Conservation (phyloP, 2,113 vertebrate genomes). For the Stercorarius parasiticus region DNA sequence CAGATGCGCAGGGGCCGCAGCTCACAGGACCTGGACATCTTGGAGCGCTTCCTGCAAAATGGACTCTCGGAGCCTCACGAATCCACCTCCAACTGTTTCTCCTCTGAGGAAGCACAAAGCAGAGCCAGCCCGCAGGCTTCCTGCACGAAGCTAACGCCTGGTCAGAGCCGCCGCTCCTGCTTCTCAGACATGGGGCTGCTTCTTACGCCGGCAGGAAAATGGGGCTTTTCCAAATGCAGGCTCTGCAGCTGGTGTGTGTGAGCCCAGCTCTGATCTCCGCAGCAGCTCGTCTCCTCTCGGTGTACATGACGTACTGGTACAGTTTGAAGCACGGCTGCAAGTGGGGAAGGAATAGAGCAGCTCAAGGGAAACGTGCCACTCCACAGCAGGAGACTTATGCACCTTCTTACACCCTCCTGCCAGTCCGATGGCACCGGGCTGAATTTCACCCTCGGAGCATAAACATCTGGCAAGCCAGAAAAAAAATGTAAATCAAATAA, state of each 20-base stretch:
- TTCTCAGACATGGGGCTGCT: background rate
- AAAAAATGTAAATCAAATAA: conserved; percentile 26
- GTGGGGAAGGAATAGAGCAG: background rate
- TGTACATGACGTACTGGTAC: background rate
- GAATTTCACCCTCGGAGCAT: background rate
- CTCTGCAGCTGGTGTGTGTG: background rate
- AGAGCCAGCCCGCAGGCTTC: background rate
- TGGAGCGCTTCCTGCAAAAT: background rate
- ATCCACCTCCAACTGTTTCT: background rate
- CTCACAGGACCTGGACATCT: background rate
- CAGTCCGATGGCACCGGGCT: background rate
- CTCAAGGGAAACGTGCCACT: background rate
- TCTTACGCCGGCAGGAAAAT: background rate
- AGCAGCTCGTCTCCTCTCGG: background rate
- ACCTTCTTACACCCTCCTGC: background rate
- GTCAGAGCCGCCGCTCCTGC: background rate
- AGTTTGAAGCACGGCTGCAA: background rate
- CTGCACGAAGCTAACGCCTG: background rate
- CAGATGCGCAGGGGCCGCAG: fast-evolving
- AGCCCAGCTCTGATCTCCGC: background rate
- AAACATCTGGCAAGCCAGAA: conserved; percentile 8
- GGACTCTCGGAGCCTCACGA: background rate
- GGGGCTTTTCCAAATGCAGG: background rate
- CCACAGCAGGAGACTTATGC: background rate
- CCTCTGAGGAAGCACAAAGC: background rate